Base-by-base conservation (phyloP, 2,888 invertebrate genomes). In the Acanthosepion pharaonis region DNA sequence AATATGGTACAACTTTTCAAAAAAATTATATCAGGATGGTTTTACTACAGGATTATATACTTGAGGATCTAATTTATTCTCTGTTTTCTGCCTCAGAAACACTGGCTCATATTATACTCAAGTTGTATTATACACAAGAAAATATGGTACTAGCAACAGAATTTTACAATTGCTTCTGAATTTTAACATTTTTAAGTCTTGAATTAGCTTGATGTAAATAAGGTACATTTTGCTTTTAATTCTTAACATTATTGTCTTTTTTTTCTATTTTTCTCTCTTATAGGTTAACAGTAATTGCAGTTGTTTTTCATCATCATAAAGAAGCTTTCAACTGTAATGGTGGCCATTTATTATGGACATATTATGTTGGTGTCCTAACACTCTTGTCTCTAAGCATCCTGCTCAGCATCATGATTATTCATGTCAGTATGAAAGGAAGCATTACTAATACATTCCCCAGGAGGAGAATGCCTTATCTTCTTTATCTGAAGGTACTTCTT, bases 371-470 rank as follows among this genome's bases (percentile, higher is more conserved):
- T 55, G 96, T 97, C 23, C 96, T 97, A 33, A 95, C 97, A 6
- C 96, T 97, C 18, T 96, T 97, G 49, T 95, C 96, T 9, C 91
- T 96, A 25, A 96, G 97, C 91, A 96, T 98, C 51, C 94, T 97
- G 55, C 95, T 97, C n/a, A 97, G 97, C 95, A 95, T 96, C 28
- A 95, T 96, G 15, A 96, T 97, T 23, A 96, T 97, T 95, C 95
- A 95, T 91, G 95, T 96, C 49, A 97, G 97, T 94, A 97, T 96
- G 95, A 98, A 98, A 96, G 99, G 99, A 55, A 98, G 98, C 95
- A 98, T 99, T 96, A 98, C 98, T 95, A 98, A 98, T 96, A 98
- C 98, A 53, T 98, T 98, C 94, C 98, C 98, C 15, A 98, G 99
- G 96, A 98, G 98, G 96, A 98, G 98, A 96, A 98, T 99, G 25